A percentile compares a stretch with the other conserved stretches of the same genome.
phyloP scores from a whole-genome alignment of 2,888 invertebrate species.

The Icerya purchasi region DNA sequence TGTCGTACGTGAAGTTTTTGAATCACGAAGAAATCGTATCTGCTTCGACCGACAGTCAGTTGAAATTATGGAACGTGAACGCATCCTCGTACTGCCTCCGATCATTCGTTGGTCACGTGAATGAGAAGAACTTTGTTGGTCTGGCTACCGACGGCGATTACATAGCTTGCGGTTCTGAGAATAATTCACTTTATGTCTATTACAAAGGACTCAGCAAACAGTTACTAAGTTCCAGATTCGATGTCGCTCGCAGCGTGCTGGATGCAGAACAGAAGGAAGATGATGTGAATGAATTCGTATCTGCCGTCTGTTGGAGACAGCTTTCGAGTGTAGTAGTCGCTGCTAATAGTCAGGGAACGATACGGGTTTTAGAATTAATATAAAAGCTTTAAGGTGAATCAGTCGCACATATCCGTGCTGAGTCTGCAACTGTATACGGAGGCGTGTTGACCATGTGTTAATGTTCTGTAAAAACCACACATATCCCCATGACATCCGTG shows the following conservation, averaged over 20 bases:
- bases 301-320: constrained; percentile 83
- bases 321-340: constrained; percentile 68
- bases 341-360: constrained; percentile 82
- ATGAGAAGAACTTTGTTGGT: constrained; percentile 91
- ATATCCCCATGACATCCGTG: too few species aligned
- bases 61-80: constrained; percentile 77
- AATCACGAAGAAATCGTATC: constrained; percentile 69
- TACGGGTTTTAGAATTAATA: constrained; percentile 57
- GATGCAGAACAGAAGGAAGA: constrained; percentile 58
- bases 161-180: constrained; percentile 85
- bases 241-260: constrained; percentile 34
- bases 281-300: constrained; percentile 79
- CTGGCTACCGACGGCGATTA: constrained; percentile 79
- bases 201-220: constrained; percentile 74
- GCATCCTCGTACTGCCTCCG: constrained; percentile 43
- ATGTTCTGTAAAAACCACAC: too few species aligned
- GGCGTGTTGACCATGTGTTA: too few species aligned
- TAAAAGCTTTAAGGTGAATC: constrained; percentile 1
- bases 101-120: constrained; percentile 75
- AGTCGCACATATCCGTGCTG: too few species aligned
- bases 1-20: constrained; percentile 80
- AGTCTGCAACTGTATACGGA: too few species aligned
- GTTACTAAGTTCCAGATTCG: constrained; percentile 68
- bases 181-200: constrained; percentile 78
- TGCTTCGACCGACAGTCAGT: constrained; percentile 74